Conservation (phyloP, 1,140 invertebrate species). For the Wasmannia auropunctata region DNA sequence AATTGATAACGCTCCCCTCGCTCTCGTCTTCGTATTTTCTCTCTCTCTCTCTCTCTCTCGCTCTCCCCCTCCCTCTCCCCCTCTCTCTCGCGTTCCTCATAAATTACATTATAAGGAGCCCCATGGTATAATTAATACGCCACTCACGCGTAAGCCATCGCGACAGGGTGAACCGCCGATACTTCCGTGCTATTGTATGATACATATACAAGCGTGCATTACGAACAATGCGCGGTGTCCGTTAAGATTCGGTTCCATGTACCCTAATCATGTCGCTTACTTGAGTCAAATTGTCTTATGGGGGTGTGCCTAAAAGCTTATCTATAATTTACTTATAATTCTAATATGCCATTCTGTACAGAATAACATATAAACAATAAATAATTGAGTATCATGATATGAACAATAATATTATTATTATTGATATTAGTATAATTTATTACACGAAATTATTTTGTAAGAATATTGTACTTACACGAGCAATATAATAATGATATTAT, state of each 20-base stretch:
- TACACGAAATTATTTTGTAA: conserved; percentile 2
- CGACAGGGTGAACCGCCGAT: conserved; percentile 66
- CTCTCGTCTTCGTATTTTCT: conserved; percentile 69
- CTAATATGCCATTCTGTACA: neutral
- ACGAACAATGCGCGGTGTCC: neutral
- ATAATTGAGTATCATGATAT: too few relatives aligned
- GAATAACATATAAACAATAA: neutral
- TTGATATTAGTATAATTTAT: neutral
- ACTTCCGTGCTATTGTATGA: conserved; percentile 52
- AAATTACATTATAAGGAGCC: conserved; percentile 82
- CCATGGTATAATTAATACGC: conserved; percentile 81
- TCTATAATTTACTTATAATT: neutral
- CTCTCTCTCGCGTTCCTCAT: conserved; percentile 76
- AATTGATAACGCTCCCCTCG: conserved; percentile 80
- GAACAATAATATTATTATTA: neutral
- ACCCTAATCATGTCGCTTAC: neutral
- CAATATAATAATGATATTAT: conserved; percentile 36
- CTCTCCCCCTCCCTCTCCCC: conserved; percentile 74
- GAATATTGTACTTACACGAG: neutral
- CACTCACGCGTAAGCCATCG: conserved; percentile 71
- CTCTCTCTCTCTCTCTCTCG: conserved; percentile 73
- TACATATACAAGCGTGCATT: conserved; percentile 1
- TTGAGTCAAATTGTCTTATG: neutral
- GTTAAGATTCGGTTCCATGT: neutral
- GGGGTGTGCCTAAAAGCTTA: neutral